A percentile compares a stretch with the other conserved stretches of the same genome.
Conservation (phyloP, 2,113 vertebrate species). For the Daboia siamensis region DNA sequence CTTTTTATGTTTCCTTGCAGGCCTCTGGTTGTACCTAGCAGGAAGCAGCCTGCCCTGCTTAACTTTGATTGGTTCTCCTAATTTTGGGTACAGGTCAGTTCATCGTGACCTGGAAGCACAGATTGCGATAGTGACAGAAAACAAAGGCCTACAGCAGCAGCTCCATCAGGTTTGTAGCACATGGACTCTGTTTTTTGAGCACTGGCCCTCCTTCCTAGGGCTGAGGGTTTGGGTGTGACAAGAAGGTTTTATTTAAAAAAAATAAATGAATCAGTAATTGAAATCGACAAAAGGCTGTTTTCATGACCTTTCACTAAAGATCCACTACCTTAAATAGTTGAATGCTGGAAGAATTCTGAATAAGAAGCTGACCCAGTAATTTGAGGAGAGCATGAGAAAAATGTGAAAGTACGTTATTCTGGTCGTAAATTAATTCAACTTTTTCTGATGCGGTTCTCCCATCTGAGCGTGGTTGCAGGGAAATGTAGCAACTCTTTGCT, state of each 20-base stretch:
- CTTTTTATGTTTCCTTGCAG: conserved; percentile 68
- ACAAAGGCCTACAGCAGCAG: conserved; percentile 82
- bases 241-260: background rate
- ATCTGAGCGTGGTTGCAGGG: background rate
- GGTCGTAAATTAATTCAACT: background rate
- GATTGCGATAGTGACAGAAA: conserved; percentile 92
- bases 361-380: background rate
- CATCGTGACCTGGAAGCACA: conserved; percentile 96
- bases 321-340: background rate
- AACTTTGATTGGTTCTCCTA: conserved; percentile 94
- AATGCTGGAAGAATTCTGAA: background rate
- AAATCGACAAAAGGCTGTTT: background rate
- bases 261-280: background rate
- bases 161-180: conserved; percentile 81
- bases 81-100: conserved; percentile 95
- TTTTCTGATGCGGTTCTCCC: background rate
- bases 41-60: conserved; percentile 88
- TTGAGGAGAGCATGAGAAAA: background rate
- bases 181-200: accelerated
- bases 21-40: conserved; percentile 93
- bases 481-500: background rate
- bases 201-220: background rate
- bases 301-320: background rate
- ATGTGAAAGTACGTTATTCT: background rate
- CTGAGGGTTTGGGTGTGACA: background rate